Evolutionary conservation across 2,113 vertebrate species (phyloP).

Genomic region (Crotophaga sulcirostris): DNA sequence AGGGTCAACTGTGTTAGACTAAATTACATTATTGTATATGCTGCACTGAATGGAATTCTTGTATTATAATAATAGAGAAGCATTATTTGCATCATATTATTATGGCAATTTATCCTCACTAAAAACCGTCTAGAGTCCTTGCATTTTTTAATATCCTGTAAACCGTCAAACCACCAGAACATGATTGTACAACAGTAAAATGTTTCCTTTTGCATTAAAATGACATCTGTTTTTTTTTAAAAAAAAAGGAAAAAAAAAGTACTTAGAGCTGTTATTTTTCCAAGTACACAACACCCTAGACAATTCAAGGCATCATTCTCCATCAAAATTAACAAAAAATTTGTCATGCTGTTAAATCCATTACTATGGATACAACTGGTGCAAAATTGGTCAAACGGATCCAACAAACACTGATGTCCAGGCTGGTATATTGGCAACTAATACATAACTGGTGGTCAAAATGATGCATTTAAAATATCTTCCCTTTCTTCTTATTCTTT

Average conservation of each 20-base stretch:
- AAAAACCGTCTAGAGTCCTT: constrained; percentile 79
- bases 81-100: constrained; percentile 77
- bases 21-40: constrained; percentile 79
- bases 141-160: constrained; percentile 79
- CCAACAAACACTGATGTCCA: constrained; percentile 87
- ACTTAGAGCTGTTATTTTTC: constrained; percentile 81
- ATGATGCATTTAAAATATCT: constrained; percentile 91
- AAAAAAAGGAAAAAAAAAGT: constrained; percentile 71
- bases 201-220: constrained; percentile 78
- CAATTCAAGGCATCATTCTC: constrained; percentile 84
- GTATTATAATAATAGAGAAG: constrained; percentile 78
- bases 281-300: constrained; percentile 86
- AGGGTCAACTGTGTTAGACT: constrained; percentile 78
- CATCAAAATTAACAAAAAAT: constrained; percentile 78
- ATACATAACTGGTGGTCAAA: constrained; percentile 81
- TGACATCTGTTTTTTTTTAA: constrained; percentile 63
- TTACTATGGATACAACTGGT: constrained; percentile 82
- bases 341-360: constrained; percentile 86
- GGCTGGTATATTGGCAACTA: constrained; percentile 91
- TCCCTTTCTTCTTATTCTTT: constrained; percentile 99
- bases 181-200: constrained; percentile 89
- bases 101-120: constrained; percentile 82
- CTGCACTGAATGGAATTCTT: constrained; percentile 77
- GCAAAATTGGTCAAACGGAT: constrained; percentile 82
- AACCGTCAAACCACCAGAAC: constrained; percentile 85